phyloP scores from a whole-genome alignment of 1,140 invertebrate genomes.

The Copidosoma floridanum region DNA sequence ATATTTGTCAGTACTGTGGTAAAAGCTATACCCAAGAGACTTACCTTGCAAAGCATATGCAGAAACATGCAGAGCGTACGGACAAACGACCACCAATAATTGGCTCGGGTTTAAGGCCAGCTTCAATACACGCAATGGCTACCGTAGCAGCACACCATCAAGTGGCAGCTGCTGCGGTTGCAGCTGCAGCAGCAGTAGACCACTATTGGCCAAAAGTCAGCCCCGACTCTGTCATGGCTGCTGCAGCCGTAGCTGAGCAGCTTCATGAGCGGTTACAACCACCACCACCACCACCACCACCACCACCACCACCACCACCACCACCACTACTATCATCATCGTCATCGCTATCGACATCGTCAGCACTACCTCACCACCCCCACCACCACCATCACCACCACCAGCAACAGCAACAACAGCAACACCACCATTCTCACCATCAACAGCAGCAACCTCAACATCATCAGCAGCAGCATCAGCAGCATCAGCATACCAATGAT shows the following conservation, averaged over 20 bases:
- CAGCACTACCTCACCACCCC: slow-evolving; percentile 2
- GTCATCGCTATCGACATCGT: slow-evolving; percentile 18
- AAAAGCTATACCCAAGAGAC: slow-evolving; percentile 99
- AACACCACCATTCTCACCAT: slow-evolving; percentile 17
- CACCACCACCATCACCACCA: slow-evolving; percentile 25
- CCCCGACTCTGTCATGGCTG: slow-evolving; percentile 64
- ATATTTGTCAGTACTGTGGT: slow-evolving; percentile 98
- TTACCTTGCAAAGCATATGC: slow-evolving; percentile 98
- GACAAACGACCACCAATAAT: slow-evolving; percentile 84
- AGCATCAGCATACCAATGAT: neutral
- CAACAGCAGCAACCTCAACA: neutral
- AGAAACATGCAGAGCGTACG: slow-evolving; percentile 91
- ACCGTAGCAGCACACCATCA: too few species aligned
- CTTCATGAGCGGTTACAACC: slow-evolving; percentile 57
- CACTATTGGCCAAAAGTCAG: slow-evolving; percentile 80
- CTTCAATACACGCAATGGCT: slow-evolving; percentile 55
- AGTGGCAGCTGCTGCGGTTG: slow-evolving; percentile 42
- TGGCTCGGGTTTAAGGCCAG: slow-evolving; percentile 62
- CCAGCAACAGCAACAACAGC: neutral
- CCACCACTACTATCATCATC: neutral
- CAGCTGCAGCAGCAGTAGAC: slow-evolving; percentile 61
- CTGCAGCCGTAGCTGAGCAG: slow-evolving; percentile 64
- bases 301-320: neutral
- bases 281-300: slow-evolving; percentile 35
- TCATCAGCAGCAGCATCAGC: neutral